Evolutionary conservation across 2,113 vertebrate species (phyloP).

Genomic region (Entomyzon cyanotis): DNA sequence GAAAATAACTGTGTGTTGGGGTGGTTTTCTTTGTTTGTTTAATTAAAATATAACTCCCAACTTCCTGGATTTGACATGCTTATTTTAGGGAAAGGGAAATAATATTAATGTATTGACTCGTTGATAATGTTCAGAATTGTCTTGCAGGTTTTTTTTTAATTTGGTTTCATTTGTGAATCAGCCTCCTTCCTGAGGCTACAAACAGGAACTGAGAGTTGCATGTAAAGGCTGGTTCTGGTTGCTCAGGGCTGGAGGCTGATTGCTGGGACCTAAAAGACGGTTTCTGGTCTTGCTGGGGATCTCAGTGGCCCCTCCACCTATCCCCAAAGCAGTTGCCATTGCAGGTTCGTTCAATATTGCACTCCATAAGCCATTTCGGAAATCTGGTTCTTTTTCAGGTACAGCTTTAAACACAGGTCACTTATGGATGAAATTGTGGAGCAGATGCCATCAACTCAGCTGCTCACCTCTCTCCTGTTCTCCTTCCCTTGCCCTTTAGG

Average conservation of each 20-base stretch:
- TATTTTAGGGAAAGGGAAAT: not conserved
- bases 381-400: not conserved
- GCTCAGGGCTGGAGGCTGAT: not conserved
- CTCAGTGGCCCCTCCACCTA: fast-evolving
- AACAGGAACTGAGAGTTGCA: not conserved
- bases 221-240: not conserved
- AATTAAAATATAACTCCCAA: not conserved
- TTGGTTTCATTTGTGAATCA: not conserved
- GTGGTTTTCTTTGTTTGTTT: not conserved
- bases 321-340: not conserved
- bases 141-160: not conserved
- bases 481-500: not conserved
- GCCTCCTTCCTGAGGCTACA: not conserved
- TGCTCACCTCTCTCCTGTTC: not conserved
- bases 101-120: not conserved
- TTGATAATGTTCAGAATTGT: not conserved
- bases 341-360: not conserved
- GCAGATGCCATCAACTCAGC: not conserved
- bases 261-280: fast-evolving
- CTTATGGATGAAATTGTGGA: not conserved
- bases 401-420: not conserved
- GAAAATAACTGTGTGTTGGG: not conserved
- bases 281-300: not conserved
- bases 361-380: not conserved
- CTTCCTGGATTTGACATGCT: not conserved